Evolutionary conservation across 1,140 invertebrate species (phyloP).

Genomic region (Ooceraea biroi): DNA sequence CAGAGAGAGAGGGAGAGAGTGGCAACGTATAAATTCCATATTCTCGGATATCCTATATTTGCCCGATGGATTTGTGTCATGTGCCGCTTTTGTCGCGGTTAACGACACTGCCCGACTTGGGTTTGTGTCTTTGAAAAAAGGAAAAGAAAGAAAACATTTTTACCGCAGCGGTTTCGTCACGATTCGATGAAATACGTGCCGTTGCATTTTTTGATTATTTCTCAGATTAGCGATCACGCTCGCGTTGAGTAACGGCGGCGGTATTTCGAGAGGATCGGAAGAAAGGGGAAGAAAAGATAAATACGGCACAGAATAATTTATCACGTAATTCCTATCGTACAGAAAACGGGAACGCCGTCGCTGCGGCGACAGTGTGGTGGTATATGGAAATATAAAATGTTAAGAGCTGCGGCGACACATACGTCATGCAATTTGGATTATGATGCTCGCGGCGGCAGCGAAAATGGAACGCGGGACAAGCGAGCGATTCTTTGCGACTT

Average conservation of each 20-base stretch:
- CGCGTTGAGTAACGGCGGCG: constrained; percentile 55
- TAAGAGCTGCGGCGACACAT: constrained; percentile 13
- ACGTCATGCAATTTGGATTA: constrained; percentile 30
- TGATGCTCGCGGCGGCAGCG: neutral
- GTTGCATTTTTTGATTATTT: constrained; percentile 54
- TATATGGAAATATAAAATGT: constrained; percentile 63
- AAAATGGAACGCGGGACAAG: neutral
- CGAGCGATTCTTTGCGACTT: neutral
- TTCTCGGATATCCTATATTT: constrained; percentile 37
- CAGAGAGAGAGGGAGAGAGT: too few species aligned
- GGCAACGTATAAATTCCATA: neutral
- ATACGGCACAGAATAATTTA: constrained; percentile 68
- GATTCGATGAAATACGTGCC: constrained; percentile 32
- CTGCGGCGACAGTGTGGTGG: constrained; percentile 10
- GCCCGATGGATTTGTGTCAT: constrained; percentile 1
- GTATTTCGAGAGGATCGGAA: constrained; percentile 43
- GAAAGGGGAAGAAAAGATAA: constrained; percentile 1
- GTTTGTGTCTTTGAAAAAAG: constrained; percentile 10
- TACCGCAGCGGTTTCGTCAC: constrained; percentile 4
- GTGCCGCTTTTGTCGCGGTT: neutral
- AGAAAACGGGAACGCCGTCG: constrained; percentile 65
- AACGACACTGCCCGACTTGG: constrained; percentile 10
- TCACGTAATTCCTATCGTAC: constrained; percentile 63
- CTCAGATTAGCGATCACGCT: constrained; percentile 47
- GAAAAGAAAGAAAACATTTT: constrained; percentile 26